Evolutionary conservation across 2,113 vertebrate genomes (phyloP).

Genomic region (Turnix velox): DNA sequence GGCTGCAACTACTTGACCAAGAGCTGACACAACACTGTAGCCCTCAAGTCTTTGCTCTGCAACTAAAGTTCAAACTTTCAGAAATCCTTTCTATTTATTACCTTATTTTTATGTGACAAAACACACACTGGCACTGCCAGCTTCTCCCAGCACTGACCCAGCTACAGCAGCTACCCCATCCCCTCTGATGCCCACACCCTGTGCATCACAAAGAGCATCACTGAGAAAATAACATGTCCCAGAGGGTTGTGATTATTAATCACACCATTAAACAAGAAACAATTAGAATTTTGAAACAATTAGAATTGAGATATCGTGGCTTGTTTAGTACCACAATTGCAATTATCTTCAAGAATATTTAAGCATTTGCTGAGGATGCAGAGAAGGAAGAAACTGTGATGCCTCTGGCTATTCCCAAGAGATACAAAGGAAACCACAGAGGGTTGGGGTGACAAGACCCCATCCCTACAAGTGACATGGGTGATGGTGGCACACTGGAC

Average conservation of each 20-base stretch:
- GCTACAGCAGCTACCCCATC: background rate
- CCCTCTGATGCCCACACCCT: background rate
- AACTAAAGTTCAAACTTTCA: accelerated
- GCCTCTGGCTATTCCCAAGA: accelerated
- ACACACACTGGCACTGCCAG: accelerated
- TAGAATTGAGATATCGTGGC: background rate
- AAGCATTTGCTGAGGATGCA: background rate
- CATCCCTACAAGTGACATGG: accelerated
- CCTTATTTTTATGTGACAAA: background rate
- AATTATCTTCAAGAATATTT: background rate
- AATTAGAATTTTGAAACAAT: background rate
- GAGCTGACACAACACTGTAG: accelerated
- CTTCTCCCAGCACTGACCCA: background rate
- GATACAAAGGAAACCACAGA: background rate
- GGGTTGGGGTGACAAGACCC: background rate
- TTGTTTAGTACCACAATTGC: background rate
- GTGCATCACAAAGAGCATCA: accelerated
- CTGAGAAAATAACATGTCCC: background rate
- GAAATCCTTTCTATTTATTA: background rate
- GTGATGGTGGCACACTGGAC: background rate
- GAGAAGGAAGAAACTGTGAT: background rate
- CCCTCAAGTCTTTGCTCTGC: background rate
- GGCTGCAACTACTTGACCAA: accelerated
- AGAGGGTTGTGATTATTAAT: background rate
- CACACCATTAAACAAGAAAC: background rate